Evolutionary conservation across 2,797 vertebrate species (phyloP).

Genomic region (Channallabes apus): DNA sequence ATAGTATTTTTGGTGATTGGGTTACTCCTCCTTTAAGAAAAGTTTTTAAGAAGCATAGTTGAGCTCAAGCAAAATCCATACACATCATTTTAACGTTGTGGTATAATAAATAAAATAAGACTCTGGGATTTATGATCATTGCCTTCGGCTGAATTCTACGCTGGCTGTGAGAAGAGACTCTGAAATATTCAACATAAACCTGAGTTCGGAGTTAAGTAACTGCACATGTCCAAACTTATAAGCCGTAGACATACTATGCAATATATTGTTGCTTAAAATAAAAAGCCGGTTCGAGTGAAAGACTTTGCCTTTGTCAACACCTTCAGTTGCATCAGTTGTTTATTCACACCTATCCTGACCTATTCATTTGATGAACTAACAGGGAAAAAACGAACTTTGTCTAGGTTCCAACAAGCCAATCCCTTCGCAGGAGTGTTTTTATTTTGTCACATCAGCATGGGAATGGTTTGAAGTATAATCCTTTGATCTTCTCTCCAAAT

Average conservation of each 20-base stretch:
- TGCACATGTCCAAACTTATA: constrained; percentile 12
- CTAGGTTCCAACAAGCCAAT: background rate
- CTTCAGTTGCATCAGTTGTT: background rate
- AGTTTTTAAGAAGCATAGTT: background rate
- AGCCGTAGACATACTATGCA: background rate
- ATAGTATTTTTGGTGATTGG: background rate
- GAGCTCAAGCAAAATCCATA: background rate
- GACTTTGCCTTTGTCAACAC: background rate
- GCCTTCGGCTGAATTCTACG: constrained; percentile 11
- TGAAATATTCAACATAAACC: constrained; percentile 1
- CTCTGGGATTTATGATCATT: constrained; percentile 19
- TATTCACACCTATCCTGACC: background rate
- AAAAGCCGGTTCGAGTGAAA: background rate
- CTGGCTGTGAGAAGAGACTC: background rate
- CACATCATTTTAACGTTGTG: background rate
- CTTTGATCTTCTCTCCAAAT: constrained; percentile 33
- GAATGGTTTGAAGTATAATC: constrained; percentile 19
- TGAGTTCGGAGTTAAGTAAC: constrained; percentile 10
- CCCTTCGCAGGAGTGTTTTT: constrained; percentile 6
- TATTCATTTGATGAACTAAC: background rate
- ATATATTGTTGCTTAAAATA: background rate
- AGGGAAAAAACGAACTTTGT: background rate
- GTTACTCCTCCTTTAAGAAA: constrained; percentile 1
- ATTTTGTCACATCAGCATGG: background rate
- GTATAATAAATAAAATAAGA: constrained; percentile 28